Conservation (phyloP, 2,797 vertebrate genomes). For the Crocodylus rhombifer region DNA sequence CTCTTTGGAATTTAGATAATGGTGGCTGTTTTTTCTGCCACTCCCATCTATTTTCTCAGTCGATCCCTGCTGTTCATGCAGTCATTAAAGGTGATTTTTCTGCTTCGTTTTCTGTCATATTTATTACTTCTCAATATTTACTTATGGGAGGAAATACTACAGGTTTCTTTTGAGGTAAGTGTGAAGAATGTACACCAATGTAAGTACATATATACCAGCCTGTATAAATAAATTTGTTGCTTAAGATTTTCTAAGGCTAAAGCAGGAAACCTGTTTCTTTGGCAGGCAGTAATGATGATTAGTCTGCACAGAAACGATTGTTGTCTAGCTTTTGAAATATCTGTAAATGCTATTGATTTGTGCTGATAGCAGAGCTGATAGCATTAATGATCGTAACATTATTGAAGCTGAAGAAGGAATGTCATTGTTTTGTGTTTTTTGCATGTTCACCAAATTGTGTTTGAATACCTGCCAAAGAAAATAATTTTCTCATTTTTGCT, state of each 20-base stretch:
- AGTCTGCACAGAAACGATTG: background rate
- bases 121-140: background rate
- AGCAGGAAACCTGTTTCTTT: accelerated
- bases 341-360: accelerated
- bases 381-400: conserved; percentile 46
- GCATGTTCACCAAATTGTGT: conserved; percentile 36
- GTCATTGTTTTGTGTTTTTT: background rate
- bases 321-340: accelerated
- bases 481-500: conserved; percentile 13
- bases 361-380: accelerated
- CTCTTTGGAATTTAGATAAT: background rate
- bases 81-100: background rate
- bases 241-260: background rate
- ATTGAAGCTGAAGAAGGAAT: conserved; percentile 54
- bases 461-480: conserved; percentile 68
- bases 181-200: accelerated
- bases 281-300: background rate
- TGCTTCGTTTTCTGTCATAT: background rate
- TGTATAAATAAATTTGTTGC: accelerated
- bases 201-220: accelerated
- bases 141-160: accelerated
- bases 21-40: background rate
- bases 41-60: background rate
- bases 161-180: background rate
- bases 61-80: background rate